Base-by-base conservation (phyloP, 1,140 invertebrate species). In the Aricia agestis region DNA sequence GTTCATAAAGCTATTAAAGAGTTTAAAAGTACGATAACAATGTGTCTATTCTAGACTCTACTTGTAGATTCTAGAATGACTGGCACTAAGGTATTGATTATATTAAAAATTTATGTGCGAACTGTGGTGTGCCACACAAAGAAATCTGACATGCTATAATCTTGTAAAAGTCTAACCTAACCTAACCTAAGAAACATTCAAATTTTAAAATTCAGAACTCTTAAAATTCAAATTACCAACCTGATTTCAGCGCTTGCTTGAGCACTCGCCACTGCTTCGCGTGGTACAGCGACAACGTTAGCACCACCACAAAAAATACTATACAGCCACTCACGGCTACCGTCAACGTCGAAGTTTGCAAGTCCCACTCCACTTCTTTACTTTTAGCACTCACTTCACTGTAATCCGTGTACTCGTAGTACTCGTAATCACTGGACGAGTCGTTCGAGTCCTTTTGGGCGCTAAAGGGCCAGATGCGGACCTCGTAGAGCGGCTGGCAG, bases 281-380 rank as follows among this genome's bases (percentile, higher is more conserved):
- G 76, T 94, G 93, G 68, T 93, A 87, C 19, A 94, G 75, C 25
- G 93, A 92, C 73, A 93, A 92, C 69, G 90, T 92, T 15, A 93
- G 91, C 68, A 93, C 93, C 31, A 94, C 93, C 67, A 93, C 76
- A 82, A 94, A 94, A 86, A 94, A 94, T 74, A 94, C 83, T 42
- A 94, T 85, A 85, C 93, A 94, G 61, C 93, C 93, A 77, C 92
- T 92, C 2, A 93, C 92, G 19, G 93, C 93, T 42, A 94, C 78
- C 36, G 92, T 89, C 75, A 94, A 78, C 66, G 86, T 86, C 15
- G 92, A 92, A 7, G 92, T 93, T 74, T 94, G 93, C 87, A 93
- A 89, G 74, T 94, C 93, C 93, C 93, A 93, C 68, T 76, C 74
- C 67, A 76, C 72, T 25, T 78, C 82, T 74, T 73, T 76, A 75